These are phyloP conservation scores for Zoanthus solanderi DNA, from an alignment of 92 coral and sea anemone species.

Conservation along the genomic window DNA sequence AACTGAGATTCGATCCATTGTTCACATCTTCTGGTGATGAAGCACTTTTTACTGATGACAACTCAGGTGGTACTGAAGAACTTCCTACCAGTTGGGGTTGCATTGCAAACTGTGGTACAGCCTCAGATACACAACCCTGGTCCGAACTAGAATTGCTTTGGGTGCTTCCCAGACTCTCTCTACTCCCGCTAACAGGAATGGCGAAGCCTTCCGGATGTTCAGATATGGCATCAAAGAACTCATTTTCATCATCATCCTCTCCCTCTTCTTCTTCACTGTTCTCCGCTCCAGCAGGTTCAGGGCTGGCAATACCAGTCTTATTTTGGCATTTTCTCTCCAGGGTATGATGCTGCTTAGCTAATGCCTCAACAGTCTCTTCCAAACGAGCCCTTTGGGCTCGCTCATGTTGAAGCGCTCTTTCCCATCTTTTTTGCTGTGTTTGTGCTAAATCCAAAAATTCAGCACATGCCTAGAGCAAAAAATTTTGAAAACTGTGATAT, in stretches of 20 bases:
- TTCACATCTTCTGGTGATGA: neutral
- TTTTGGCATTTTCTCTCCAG: conserved; percentile 88
- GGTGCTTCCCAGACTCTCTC: conserved; percentile 71
- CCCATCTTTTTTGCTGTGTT: conserved; percentile 96
- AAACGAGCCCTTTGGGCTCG: conserved; percentile 86
- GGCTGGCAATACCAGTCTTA: conserved; percentile 68
- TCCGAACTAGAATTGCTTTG: conserved; percentile 68
- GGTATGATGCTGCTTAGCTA: conserved; percentile 92
- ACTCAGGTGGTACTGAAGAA: conserved; percentile 6
- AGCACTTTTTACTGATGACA: conserved; percentile 3
- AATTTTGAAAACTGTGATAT: too few relatives aligned
- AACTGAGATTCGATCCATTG: neutral
- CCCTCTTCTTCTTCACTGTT: conserved; percentile 68
- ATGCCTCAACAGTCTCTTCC: conserved; percentile 96
- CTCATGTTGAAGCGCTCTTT: conserved; percentile 82
- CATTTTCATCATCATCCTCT: conserved; percentile 92
- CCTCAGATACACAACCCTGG: conserved; percentile 51
- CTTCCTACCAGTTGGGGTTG: conserved; percentile 25
- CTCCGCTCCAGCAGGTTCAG: conserved; percentile 64
- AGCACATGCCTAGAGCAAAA: conserved; percentile 87
- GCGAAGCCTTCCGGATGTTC: conserved; percentile 90
- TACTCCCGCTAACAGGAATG: conserved; percentile 72
- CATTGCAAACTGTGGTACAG: neutral
- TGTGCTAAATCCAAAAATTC: conserved; percentile 97
- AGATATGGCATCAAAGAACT: conserved; percentile 96